These are phyloP conservation scores for Pogonognathellus flavescens DNA, from an alignment of 1,140 invertebrate genomes.

Conservation along the genomic window DNA sequence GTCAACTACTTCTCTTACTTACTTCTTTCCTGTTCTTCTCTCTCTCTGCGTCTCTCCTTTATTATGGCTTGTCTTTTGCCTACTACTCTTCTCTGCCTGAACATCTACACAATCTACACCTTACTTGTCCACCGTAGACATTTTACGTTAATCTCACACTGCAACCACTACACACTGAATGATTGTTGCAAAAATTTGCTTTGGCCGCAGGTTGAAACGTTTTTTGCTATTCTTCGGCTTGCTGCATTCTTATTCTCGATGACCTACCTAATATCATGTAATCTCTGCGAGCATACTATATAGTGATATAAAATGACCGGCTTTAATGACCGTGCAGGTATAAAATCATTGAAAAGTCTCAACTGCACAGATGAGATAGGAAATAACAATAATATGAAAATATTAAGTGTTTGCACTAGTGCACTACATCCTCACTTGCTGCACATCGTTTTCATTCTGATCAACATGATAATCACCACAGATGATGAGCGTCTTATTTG, in stretches of 20 bases:
- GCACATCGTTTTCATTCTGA: slow-evolving; percentile 9
- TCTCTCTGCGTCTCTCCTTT: not conserved
- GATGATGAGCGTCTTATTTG: slow-evolving; percentile 6
- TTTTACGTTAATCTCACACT: no score
- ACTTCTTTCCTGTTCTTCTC: not conserved
- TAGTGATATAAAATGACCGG: not conserved
- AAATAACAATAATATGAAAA: not conserved
- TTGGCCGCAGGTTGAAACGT: not conserved
- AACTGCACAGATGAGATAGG: not conserved
- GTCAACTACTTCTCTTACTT: not conserved
- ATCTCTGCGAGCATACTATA: not conserved
- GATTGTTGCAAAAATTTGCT: not conserved
- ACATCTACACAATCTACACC: not conserved
- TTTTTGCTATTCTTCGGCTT: not conserved
- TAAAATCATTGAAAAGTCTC: not conserved
- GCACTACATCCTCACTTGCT: slow-evolving; percentile 29
- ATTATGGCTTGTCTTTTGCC: not conserved
- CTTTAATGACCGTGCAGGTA: not conserved
- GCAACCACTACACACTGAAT: not conserved
- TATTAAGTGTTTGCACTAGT: slow-evolving; percentile 20
- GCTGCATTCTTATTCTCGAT: not conserved
- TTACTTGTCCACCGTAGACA: no score
- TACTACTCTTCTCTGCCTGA: no score
- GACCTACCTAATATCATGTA: slow-evolving; percentile 26
- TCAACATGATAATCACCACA: not conserved